Conservation (phyloP, 1,140 invertebrate species). For the Stegodyphus dumicola region DNA sequence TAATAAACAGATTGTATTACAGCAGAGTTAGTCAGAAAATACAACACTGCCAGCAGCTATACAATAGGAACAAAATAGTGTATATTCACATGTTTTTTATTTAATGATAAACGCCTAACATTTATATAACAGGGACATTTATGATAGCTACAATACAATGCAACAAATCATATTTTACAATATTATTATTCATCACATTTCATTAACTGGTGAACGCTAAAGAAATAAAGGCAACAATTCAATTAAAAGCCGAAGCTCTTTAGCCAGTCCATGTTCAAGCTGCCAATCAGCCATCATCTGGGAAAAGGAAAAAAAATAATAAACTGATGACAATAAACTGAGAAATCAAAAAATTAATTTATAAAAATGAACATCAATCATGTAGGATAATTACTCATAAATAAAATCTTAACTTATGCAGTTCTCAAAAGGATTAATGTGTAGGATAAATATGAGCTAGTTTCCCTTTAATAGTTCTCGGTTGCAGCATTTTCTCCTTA, state of each 20-base stretch:
- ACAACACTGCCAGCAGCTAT: conserved; percentile 60
- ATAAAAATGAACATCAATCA: too few species aligned
- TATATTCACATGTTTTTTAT: conserved; percentile 54
- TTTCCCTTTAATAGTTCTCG: too few species aligned
- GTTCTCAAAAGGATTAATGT: too few species aligned
- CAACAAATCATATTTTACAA: conserved; percentile 61
- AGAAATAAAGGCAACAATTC: conserved; percentile 59
- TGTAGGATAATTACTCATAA: too few species aligned
- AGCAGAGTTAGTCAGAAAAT: conserved; percentile 49
- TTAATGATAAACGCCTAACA: conserved; percentile 43
- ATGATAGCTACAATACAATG: conserved; percentile 58
- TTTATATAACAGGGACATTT: conserved; percentile 48
- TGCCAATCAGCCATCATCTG: not conserved
- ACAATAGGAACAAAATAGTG: conserved; percentile 60
- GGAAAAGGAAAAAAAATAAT: not conserved
- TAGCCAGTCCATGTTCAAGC: conserved; percentile 31
- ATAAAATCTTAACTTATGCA: too few species aligned
- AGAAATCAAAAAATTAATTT: too few species aligned
- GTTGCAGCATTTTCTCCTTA: too few species aligned
- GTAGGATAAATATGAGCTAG: too few species aligned
- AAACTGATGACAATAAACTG: too few species aligned
- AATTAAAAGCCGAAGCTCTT: conserved; percentile 57
- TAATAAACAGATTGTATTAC: conserved; percentile 45
- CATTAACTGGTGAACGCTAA: conserved; percentile 55
- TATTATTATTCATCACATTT: conserved; percentile 59